Evolutionary conservation across 2,888 invertebrate genomes (phyloP).

Genomic region (Oeneis ivallda): DNA sequence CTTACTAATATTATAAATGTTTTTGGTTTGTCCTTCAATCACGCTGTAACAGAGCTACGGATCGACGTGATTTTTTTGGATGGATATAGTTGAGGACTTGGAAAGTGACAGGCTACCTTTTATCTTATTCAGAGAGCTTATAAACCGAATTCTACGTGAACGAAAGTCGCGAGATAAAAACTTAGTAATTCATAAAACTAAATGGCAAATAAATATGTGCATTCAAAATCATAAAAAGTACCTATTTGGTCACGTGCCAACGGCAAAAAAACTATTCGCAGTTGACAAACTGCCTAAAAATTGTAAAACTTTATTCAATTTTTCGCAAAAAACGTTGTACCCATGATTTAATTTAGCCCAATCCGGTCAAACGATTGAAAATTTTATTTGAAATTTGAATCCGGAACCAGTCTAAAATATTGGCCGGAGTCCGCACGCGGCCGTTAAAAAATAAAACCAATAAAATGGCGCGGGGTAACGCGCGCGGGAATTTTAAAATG

Average conservation of each 20-base stretch:
- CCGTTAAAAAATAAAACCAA: slow-evolving; percentile 37
- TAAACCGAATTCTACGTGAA: too few relatives aligned
- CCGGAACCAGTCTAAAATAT: slow-evolving; percentile 24
- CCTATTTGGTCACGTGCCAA: not conserved
- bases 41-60: too few relatives aligned
- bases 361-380: slow-evolving; percentile 23
- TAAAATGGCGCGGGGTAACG: slow-evolving; percentile 32
- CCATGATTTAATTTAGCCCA: slow-evolving; percentile 20
- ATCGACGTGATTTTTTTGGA: too few relatives aligned
- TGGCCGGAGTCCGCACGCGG: slow-evolving; percentile 10
- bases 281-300: slow-evolving; percentile 2
- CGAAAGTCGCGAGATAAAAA: not conserved
- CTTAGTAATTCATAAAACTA: not conserved
- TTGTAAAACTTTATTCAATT: slow-evolving; percentile 14
- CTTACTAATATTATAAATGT: too few relatives aligned
- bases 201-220: not conserved
- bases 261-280: not conserved
- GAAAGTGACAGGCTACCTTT: too few relatives aligned
- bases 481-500: slow-evolving; percentile 40
- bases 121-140: too few relatives aligned
- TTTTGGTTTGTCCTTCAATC: too few relatives aligned
- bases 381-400: slow-evolving; percentile 22
- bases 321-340: slow-evolving; percentile 2
- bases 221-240: not conserved
- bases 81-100: too few relatives aligned